phyloP scores from a whole-genome alignment of 1,140 invertebrate genomes.

The Hylaeus anthracinus region DNA sequence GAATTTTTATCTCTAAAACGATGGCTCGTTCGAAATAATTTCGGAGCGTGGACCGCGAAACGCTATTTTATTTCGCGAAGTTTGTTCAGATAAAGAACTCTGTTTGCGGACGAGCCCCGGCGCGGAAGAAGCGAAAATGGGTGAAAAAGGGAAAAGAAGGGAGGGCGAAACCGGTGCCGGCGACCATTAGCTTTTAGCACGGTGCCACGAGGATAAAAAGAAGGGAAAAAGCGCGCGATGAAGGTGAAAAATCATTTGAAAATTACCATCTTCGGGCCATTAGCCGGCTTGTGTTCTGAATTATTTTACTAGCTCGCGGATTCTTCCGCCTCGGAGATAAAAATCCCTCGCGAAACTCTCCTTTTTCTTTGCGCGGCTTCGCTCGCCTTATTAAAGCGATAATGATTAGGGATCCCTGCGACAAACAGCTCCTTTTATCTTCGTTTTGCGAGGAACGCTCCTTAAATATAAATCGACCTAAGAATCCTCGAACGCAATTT shows the following conservation, averaged over 20 bases:
- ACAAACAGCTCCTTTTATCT: too few relatives aligned
- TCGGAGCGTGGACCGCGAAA: slow-evolving; percentile 9
- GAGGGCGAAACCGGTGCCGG: slow-evolving; percentile 37
- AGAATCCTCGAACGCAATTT: too few relatives aligned
- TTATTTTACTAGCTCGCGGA: slow-evolving; percentile 64
- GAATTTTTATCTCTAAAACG: not conserved
- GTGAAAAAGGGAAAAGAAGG: slow-evolving; percentile 52
- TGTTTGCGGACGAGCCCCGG: slow-evolving; percentile 33
- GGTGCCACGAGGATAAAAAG: slow-evolving; percentile 44
- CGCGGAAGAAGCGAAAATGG: slow-evolving; percentile 54
- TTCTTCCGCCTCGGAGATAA: not conserved
- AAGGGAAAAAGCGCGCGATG: slow-evolving; percentile 6
- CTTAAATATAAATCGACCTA: too few relatives aligned
- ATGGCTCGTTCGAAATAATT: slow-evolving; percentile 10
- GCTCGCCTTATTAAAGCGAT: not conserved
- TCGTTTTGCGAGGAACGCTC: too few relatives aligned
- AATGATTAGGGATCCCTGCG: not conserved
- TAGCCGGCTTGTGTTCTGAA: slow-evolving; percentile 66
- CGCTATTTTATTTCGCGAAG: slow-evolving; percentile 61
- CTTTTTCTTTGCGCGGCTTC: not conserved
- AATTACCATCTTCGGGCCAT: slow-evolving; percentile 72
- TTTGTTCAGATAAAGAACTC: slow-evolving; percentile 63
- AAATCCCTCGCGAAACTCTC: not conserved
- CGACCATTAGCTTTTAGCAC: slow-evolving; percentile 75
- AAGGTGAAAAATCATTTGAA: slow-evolving; percentile 70